phyloP scores from a whole-genome alignment of 2,888 invertebrate genomes.

The Adelognathus sp. region DNA sequence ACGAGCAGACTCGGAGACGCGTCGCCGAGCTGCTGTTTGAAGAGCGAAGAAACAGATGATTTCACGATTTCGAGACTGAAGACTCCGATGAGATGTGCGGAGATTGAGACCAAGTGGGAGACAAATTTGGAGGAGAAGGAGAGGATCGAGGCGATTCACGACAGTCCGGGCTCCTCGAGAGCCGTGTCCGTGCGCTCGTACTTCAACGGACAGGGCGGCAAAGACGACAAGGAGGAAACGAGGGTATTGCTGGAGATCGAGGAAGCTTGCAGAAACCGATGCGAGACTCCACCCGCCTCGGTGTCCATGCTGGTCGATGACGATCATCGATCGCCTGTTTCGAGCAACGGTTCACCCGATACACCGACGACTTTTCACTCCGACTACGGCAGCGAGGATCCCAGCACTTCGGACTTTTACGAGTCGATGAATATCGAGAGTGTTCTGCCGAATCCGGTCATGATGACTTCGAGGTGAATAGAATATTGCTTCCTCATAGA shows the following conservation, averaged over 20 bases:
- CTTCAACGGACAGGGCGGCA: background rate
- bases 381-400: slow-evolving; percentile 32
- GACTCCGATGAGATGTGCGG: background rate
- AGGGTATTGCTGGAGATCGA: slow-evolving; percentile 53
- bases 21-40: background rate
- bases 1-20: background rate
- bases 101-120: background rate
- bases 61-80: background rate
- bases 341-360: background rate
- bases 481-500: too few relatives aligned
- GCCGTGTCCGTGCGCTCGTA: slow-evolving; percentile 23
- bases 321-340: slow-evolving; percentile 37
- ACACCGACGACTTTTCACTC: slow-evolving; percentile 30
- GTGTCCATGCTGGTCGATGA: slow-evolving; percentile 42
- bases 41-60: background rate
- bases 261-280: slow-evolving; percentile 41
- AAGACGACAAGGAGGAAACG: slow-evolving; percentile 37
- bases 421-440: background rate
- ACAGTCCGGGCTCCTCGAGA: slow-evolving; percentile 58
- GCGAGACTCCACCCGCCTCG: slow-evolving; percentile 57
- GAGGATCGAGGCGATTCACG: background rate
- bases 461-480: slow-evolving; percentile 24
- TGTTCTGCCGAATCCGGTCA: background rate
- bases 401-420: slow-evolving; percentile 14
- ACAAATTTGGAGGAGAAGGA: slow-evolving; percentile 6